These are phyloP conservation scores for Argynnis bischoffii DNA, from an alignment of 2,888 invertebrate species.

Conservation along the genomic window DNA sequence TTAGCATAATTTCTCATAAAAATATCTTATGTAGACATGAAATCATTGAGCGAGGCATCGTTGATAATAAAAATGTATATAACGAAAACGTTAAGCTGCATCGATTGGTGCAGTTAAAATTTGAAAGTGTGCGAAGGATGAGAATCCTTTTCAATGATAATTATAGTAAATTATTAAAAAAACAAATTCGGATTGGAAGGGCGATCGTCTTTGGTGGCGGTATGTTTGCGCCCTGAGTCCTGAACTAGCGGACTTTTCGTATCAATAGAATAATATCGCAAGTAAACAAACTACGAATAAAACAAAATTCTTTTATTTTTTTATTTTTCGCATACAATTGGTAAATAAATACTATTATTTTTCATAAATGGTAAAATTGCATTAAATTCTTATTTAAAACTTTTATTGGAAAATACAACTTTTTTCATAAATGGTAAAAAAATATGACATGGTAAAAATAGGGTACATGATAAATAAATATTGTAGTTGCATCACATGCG, in stretches of 20 bases:
- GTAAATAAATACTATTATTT: neutral
- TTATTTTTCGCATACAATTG: neutral
- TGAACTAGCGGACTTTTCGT: constrained; percentile 15
- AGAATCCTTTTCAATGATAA: constrained; percentile 24
- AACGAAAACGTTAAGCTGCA: constrained; percentile 26
- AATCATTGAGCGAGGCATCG: constrained; percentile 67
- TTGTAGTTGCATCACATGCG: constrained; percentile 1
- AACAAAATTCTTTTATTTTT: neutral
- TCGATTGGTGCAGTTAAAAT: constrained; percentile 19
- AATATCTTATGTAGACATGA: constrained; percentile 23
- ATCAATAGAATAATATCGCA: constrained; percentile 18
- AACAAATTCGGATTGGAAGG: constrained; percentile 39
- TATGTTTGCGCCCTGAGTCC: constrained; percentile 25
- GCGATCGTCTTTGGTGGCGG: constrained; percentile 36
- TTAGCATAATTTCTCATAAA: constrained; percentile 19
- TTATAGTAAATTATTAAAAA: constrained; percentile 33
- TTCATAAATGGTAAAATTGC: neutral
- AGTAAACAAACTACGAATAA: neutral
- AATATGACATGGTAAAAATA: neutral
- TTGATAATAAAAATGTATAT: constrained; percentile 39
- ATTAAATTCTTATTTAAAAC: too few relatives aligned
- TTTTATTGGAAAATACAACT: neutral
- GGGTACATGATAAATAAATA: neutral
- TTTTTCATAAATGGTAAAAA: neutral
- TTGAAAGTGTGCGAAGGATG: constrained; percentile 26